Base-by-base conservation (phyloP, 2,797 vertebrate species). In the Petrocephalus sullivani region DNA sequence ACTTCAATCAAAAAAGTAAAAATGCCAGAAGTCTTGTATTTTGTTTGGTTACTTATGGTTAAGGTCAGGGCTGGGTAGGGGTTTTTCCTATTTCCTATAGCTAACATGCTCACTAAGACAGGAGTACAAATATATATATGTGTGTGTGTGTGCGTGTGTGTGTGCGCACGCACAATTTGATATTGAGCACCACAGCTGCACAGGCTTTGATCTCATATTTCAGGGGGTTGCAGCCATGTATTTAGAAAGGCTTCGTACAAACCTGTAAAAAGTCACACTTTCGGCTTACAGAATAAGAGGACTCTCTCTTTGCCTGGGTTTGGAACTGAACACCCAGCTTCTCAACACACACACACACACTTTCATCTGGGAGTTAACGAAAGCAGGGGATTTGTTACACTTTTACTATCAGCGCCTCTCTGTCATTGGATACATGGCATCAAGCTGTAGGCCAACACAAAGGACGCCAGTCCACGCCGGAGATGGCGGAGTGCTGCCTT, bases 191-290 rank as follows among this genome's bases (percentile, higher is more conserved):
- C 71, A 14, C 21, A 46, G 56, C 16, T n/a, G 14, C n/a, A 1
- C 88, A 82, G 53, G 53, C 23, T 93, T 54, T 88, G 89, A 89
- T 51, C 86, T 89, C 71, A 16, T 88, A 58, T 86, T 84, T 8
- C 37, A 3, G 37, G 5, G 4, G 71, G 37, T 12, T 16, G 16
- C 33, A n/a, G 28, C 51, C 21, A 3, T 49, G 16, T 37, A 6
- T 41, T 46, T 78, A 6, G 10, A 67, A 33, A 78, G 37, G 71
- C 71, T 46, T 78, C 19, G 19, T 37, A 19, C 14, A 78, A 46
- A 46, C 16, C 6, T 19, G 71, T 78, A 51, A 75, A 28, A 78
- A 37, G 51, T 8, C 54, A 56, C 67, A n/a, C 23, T 53, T 78
- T 23, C 12, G 1, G 71, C 4, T 87, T 4, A 46, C 10, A 54